phyloP scores from a whole-genome alignment of 92 coral and sea anemone species.

The Plumapathes pennacea region DNA sequence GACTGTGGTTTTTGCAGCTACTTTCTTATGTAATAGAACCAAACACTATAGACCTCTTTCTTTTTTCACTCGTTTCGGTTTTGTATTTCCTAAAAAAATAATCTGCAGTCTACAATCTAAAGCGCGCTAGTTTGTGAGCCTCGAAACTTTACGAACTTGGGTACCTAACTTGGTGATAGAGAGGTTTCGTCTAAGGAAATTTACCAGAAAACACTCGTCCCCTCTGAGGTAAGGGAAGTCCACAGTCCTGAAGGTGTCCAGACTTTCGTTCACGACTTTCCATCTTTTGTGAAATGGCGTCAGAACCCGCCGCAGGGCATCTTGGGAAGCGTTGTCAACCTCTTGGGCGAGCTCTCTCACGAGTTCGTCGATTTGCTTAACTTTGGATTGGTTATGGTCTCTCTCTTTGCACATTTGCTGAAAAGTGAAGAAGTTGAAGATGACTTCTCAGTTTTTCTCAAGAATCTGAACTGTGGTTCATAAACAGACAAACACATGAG shows the following conservation, averaged over 20 bases:
- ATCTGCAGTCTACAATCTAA: too few relatives aligned
- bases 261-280: slow-evolving; percentile 56
- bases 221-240: slow-evolving; percentile 49
- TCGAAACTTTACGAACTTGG: too few relatives aligned
- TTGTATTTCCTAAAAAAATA: too few relatives aligned
- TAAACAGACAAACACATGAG: too few relatives aligned
- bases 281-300: slow-evolving; percentile 68
- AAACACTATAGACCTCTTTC: background rate
- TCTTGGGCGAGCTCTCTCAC: slow-evolving; percentile 52
- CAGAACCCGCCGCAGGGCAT: slow-evolving; percentile 61
- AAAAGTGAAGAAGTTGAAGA: background rate
- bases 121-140: too few relatives aligned
- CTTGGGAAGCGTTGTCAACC: slow-evolving; percentile 55
- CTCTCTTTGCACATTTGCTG: slow-evolving; percentile 80
- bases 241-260: slow-evolving; percentile 47
- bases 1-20: too few relatives aligned
- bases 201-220: slow-evolving; percentile 74
- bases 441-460: too few relatives aligned
- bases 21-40: background rate
- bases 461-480: too few relatives aligned
- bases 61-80: too few relatives aligned
- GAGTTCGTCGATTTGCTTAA: slow-evolving; percentile 56
- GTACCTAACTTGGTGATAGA: too few relatives aligned
- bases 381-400: slow-evolving; percentile 45
- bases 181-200: slow-evolving; percentile 55